Conservation (phyloP, 2,797 vertebrate genomes). For the Liasis olivaceus region DNA sequence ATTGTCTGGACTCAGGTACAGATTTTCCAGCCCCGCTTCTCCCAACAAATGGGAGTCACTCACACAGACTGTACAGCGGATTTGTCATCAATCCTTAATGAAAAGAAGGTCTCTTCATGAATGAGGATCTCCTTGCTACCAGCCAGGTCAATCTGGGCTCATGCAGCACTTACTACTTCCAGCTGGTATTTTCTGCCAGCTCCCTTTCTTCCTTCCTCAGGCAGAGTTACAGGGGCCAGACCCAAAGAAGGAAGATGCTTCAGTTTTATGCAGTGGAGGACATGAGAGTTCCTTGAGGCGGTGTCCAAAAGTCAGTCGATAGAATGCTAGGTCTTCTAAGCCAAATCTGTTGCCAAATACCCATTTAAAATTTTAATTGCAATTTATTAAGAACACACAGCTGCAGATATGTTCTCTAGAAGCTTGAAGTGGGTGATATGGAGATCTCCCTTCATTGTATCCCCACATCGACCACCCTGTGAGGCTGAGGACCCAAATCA, state of each 20-base stretch:
- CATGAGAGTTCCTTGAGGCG: background rate
- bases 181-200: background rate
- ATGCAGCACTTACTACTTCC: background rate
- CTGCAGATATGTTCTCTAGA: background rate
- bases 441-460: background rate
- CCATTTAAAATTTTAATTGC: background rate
- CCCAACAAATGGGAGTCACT: background rate
- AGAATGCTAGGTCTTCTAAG: background rate
- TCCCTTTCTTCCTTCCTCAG: background rate
- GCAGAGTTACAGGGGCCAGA: background rate
- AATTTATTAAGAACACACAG: background rate
- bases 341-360: background rate
- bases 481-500: background rate
- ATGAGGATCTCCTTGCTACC: background rate
- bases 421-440: background rate
- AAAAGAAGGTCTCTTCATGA: background rate
- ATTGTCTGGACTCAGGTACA: background rate
- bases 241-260: background rate
- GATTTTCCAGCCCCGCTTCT: background rate
- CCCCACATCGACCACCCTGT: background rate
- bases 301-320: background rate
- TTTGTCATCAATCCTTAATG: background rate
- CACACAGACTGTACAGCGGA: too few species aligned
- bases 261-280: background rate
- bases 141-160: background rate